Evolutionary conservation across 2,797 vertebrate genomes (phyloP), one percentile per base, ranked within the genome.

Genomic region (Anableps anableps): DNA sequence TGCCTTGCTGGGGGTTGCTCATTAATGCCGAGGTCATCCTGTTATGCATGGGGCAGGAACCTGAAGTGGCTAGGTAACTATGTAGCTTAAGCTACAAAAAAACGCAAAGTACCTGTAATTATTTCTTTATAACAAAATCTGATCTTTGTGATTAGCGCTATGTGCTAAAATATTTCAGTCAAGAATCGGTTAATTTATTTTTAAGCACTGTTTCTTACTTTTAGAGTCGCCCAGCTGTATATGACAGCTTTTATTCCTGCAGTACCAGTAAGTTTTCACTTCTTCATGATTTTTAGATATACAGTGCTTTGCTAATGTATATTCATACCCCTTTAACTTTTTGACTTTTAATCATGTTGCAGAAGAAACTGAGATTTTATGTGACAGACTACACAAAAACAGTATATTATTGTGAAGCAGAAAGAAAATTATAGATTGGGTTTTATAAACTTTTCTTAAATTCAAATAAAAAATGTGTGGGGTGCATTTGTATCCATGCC

Each of bases 1-100:
- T 98, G 77, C 97, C 97, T 21, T 99, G 97, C 94, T 99, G 98
- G 97, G 97, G 95, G 0, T 78, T 98, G 78, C 97, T 99, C 81
- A 85, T 99, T 90, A 99, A 99, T 85, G 95, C 97, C 0, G 85
- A 97, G 89, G 79, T 79, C 60, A 89, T 98, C 80, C 94, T 98
- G 62, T 92, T 97, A 43, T 93, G 95, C 53, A 84, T 97, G 89
- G 93, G 83, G 26, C 98, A 98, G 93, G 94, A 96, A 58, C 95
- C 96, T 0, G 92, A 95, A 13, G 96, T 98, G 86, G 89, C 97
- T 92, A 97, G 97, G 98, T 98, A 87, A 93, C 60, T 8, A 66
- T 26, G 29, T 14, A 38, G 48, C 45, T 29, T 1, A 68, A 66
- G 19, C 17, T 73, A 14, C 10, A 10, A 7, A 36, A n/a, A 19